These are phyloP conservation scores for Pseudeuparius sepicola DNA, from an alignment of 2,888 invertebrate species.

Conservation along the genomic window DNA sequence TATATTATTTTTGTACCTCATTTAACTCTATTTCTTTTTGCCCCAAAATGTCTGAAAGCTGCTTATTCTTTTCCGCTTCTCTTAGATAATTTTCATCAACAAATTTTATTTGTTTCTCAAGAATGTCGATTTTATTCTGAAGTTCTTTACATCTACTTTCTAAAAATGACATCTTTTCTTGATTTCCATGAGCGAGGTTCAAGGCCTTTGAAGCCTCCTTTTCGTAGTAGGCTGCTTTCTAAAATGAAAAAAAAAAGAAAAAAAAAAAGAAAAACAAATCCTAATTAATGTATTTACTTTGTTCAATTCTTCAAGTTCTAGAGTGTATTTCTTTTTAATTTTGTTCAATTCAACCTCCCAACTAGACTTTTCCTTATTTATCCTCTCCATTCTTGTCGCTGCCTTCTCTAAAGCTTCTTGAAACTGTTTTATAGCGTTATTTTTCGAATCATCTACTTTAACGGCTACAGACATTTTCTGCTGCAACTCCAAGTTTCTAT, in stretches of 20 bases:
- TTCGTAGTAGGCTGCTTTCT: slow-evolving; percentile 53
- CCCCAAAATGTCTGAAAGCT: slow-evolving; percentile 50
- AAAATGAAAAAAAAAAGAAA: too few relatives aligned
- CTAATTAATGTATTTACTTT: too few relatives aligned
- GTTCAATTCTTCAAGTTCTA: slow-evolving; percentile 30
- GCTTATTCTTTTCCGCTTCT: slow-evolving; percentile 40
- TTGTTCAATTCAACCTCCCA: slow-evolving; percentile 30
- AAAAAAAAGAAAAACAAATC: too few relatives aligned
- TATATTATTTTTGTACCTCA: slow-evolving; percentile 45
- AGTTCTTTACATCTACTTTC: slow-evolving; percentile 43
- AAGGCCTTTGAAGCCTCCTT: slow-evolving; percentile 62
- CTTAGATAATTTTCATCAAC: slow-evolving; percentile 24
- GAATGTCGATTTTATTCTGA: slow-evolving; percentile 37
- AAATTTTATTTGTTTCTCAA: slow-evolving; percentile 23
- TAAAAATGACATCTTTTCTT: slow-evolving; percentile 51
- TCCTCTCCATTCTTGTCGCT: slow-evolving; percentile 31
- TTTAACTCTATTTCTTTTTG: slow-evolving; percentile 47
- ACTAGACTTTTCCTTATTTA: slow-evolving; percentile 32
- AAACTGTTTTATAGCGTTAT: slow-evolving; percentile 54
- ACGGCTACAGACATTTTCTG: slow-evolving; percentile 71
- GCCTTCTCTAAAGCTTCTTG: slow-evolving; percentile 53
- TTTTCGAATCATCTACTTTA: slow-evolving; percentile 67
- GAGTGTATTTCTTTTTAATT: slow-evolving; percentile 25
- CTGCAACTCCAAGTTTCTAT: slow-evolving; percentile 63
- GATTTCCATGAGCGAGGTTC: slow-evolving; percentile 56